A percentile compares a stretch with the other conserved stretches of the same genome.
These are phyloP conservation scores for Camelus dromedarius DNA, from an alignment of 2,113 vertebrate genomes.

Conservation along the genomic window DNA sequence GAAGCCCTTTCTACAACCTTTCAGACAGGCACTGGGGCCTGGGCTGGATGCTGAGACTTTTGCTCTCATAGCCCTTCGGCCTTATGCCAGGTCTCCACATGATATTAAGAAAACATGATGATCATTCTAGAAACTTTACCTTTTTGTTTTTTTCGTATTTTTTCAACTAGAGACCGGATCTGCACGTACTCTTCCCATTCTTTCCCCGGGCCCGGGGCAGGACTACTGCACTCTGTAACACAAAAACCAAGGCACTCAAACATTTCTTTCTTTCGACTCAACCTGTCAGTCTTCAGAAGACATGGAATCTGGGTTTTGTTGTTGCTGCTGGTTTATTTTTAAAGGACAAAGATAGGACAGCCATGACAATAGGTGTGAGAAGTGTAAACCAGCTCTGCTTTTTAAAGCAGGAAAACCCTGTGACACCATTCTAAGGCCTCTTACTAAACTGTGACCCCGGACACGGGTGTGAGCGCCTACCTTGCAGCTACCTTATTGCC, in stretches of 20 bases:
- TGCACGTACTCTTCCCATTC: constrained; percentile 99
- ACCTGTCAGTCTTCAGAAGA: not conserved
- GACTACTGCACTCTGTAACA: constrained; percentile 94
- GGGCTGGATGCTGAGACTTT: rapidly evolving
- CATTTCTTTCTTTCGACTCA: not conserved
- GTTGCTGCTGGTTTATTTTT: not conserved
- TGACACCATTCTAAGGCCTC: not conserved
- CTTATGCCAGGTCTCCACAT: not conserved
- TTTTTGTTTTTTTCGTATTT: constrained; percentile 98
- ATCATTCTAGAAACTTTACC: constrained; percentile 85
- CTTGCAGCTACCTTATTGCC: not conserved
- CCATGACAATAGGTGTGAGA: not conserved
- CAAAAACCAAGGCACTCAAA: not conserved
- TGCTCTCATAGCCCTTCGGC: not conserved
- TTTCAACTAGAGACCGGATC: constrained; percentile 95
- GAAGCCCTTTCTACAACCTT: not conserved
- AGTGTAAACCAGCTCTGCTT: not conserved
- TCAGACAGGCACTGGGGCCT: not conserved
- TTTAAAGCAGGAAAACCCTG: not conserved
- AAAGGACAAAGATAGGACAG: not conserved
- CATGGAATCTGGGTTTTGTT: not conserved
- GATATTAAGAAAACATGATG: not conserved
- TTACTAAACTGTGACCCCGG: too few relatives aligned
- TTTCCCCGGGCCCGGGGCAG: constrained; percentile 93
- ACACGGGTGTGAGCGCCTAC: not conserved